phyloP scores from a whole-genome alignment of 2,797 vertebrate species.

The Clarias pachynema region DNA sequence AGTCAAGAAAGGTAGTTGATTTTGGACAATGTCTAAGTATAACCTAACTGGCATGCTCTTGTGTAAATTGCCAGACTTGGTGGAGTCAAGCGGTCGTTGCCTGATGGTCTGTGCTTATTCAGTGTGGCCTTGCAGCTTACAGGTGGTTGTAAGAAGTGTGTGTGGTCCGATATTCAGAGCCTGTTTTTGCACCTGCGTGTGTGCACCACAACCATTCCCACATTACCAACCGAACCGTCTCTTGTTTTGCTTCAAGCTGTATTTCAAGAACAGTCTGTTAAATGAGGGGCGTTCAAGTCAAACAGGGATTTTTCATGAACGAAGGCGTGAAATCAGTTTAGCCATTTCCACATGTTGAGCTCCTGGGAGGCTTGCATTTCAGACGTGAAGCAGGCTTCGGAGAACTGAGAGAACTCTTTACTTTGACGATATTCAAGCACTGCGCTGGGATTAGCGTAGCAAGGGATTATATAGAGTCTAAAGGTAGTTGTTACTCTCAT shows the following conservation, averaged over 20 bases:
- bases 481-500: too few relatives aligned
- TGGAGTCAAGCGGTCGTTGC: conserved; percentile 47
- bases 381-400: too few relatives aligned
- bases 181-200: conserved; percentile 60
- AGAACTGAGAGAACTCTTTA: too few relatives aligned
- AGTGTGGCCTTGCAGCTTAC: conserved; percentile 36
- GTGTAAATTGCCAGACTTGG: conserved; percentile 44
- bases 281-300: too few relatives aligned
- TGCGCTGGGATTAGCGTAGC: too few relatives aligned
- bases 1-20: conserved; percentile 16
- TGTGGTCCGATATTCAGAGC: conserved; percentile 20
- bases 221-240: conserved; percentile 16
- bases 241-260: conserved; percentile 1
- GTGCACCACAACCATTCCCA: conserved; percentile 52
- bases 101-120: conserved; percentile 42
- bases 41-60: conserved; percentile 17
- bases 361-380: too few relatives aligned
- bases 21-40: conserved; percentile 38
- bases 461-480: too few relatives aligned
- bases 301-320: too few relatives aligned
- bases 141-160: conserved; percentile 30
- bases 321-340: too few relatives aligned
- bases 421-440: too few relatives aligned
- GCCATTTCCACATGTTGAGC: too few relatives aligned
- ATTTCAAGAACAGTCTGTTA: not conserved